phyloP scores from a whole-genome alignment of 2,797 vertebrate genomes.

The Apogon talboti region DNA sequence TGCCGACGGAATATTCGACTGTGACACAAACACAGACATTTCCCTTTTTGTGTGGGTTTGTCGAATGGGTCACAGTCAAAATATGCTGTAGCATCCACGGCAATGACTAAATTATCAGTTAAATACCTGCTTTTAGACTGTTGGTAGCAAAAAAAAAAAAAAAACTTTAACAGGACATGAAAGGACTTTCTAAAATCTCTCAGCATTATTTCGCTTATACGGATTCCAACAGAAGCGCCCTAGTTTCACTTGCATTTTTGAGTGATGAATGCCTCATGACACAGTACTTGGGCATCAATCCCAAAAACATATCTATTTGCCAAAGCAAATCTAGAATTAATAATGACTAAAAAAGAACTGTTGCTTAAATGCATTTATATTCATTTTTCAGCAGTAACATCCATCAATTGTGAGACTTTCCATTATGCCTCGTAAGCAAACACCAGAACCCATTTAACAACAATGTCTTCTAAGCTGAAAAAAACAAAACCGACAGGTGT shows the following conservation, averaged over 20 bases:
- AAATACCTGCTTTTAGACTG: constrained; percentile 43
- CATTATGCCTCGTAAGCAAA: constrained; percentile 53
- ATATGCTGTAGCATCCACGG: constrained; percentile 60
- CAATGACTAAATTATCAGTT: constrained; percentile 69
- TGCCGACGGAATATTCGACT: constrained; percentile 69
- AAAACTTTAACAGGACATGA: constrained; percentile 57
- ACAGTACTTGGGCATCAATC: constrained; percentile 59
- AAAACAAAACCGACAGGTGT: background rate
- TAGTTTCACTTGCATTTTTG: constrained; percentile 56
- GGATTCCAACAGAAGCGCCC: constrained; percentile 58
- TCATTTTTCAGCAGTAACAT: constrained; percentile 51
- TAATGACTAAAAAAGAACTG: constrained; percentile 58
- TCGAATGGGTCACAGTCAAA: constrained; percentile 52
- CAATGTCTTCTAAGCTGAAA: constrained; percentile 2
- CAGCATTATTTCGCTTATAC: constrained; percentile 53
- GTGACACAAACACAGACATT: constrained; percentile 56
- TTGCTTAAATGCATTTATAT: constrained; percentile 52
- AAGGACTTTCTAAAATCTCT: constrained; percentile 68
- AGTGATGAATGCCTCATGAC: constrained; percentile 68
- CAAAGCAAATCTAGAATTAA: constrained; percentile 69
- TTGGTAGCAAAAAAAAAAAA: constrained; percentile 21
- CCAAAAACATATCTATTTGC: constrained; percentile 64
- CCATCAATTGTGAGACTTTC: constrained; percentile 53
- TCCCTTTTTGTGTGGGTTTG: constrained; percentile 29
- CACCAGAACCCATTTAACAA: constrained; percentile 41